Conservation (phyloP, 2,113 vertebrate species). For the Trichomycterus rosablanca region DNA sequence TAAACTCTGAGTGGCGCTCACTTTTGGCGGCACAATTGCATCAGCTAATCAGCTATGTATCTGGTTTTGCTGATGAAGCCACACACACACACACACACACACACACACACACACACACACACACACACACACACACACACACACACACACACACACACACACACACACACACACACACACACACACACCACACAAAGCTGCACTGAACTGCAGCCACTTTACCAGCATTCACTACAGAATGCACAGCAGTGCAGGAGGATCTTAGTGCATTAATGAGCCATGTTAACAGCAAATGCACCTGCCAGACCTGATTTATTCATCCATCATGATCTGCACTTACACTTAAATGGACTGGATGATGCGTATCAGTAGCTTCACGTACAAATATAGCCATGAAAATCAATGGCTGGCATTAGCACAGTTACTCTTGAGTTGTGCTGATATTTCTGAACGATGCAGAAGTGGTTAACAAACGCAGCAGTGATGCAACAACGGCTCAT, state of each 20-base stretch:
- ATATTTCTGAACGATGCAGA: slow-evolving; percentile 5
- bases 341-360: background rate
- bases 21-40: slow-evolving; percentile 13
- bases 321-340: background rate
- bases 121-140: background rate
- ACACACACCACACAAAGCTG: background rate
- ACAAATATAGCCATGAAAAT: background rate
- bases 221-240: too few species aligned
- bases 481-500: background rate
- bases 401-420: background rate
- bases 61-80: background rate
- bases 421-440: background rate
- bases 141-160: background rate
- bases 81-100: background rate
- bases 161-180: background rate
- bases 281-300: background rate
- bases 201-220: background rate
- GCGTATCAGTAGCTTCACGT: background rate
- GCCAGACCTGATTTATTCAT: background rate
- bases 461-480: slow-evolving; percentile 12
- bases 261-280: too few species aligned
- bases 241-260: too few species aligned
- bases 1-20: background rate
- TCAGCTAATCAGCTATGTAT: slow-evolving; percentile 15
- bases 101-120: background rate